Conservation (phyloP, 1,140 invertebrate species). For the Lordiphosa mommai region DNA sequence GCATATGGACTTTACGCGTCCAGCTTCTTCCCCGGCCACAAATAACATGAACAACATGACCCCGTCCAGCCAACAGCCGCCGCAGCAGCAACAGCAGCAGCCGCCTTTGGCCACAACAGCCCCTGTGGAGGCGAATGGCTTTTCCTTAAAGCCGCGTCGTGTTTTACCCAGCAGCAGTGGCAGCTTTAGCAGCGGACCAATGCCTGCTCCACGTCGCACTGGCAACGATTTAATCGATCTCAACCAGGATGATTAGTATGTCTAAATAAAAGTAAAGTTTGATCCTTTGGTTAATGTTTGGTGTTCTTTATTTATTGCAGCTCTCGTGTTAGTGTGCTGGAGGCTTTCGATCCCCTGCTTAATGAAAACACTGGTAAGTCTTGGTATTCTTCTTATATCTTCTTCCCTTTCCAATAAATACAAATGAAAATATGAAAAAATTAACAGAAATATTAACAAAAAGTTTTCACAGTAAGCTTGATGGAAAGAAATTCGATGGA, state of each 20-base stretch:
- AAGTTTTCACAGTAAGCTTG: too few species aligned
- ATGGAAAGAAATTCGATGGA: too few species aligned
- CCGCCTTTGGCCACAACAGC: slow-evolving; percentile 16
- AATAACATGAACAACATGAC: too few species aligned
- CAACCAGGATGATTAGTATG: slow-evolving; percentile 70
- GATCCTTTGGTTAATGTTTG: not conserved
- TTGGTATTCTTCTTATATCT: not conserved
- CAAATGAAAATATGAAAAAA: too few species aligned
- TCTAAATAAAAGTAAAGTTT: not conserved
- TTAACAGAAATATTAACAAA: too few species aligned
- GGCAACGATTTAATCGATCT: slow-evolving; percentile 81
- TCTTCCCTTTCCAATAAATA: too few species aligned
- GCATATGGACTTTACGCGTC: slow-evolving; percentile 49
- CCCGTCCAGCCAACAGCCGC: not conserved
- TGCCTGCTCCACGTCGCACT: slow-evolving; percentile 20
- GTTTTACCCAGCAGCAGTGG: slow-evolving; percentile 1
- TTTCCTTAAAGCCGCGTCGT: slow-evolving; percentile 16
- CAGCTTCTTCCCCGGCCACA: slow-evolving; percentile 25
- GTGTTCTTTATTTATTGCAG: slow-evolving; percentile 45
- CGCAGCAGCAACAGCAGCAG: slow-evolving; percentile 1
- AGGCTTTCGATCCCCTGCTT: slow-evolving; percentile 91
- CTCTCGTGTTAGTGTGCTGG: slow-evolving; percentile 87
- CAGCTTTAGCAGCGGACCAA: slow-evolving; percentile 10
- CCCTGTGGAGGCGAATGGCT: slow-evolving; percentile 21
- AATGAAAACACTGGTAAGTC: slow-evolving; percentile 76